These are phyloP conservation scores for Phallusia fumigata DNA, from an alignment of 23 tunicate species.

Conservation along the genomic window DNA sequence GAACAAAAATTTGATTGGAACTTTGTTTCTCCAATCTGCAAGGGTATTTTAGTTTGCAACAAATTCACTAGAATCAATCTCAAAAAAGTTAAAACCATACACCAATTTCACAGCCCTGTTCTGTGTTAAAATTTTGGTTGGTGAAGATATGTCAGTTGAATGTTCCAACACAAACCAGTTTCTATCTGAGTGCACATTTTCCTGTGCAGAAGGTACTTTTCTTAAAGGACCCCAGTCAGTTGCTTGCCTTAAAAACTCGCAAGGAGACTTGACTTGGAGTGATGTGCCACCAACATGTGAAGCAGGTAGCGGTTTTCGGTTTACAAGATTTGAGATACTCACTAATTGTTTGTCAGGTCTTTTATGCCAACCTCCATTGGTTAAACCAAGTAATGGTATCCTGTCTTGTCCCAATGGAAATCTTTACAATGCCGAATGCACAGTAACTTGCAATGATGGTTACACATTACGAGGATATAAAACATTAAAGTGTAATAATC, in stretches of 20 bases:
- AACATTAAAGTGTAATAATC: background rate
- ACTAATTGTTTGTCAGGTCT: background rate
- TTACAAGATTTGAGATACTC: background rate
- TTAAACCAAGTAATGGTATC: background rate
- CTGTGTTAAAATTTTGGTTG: background rate
- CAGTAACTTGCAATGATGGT: background rate
- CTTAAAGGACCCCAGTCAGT: background rate
- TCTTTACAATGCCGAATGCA: conserved; percentile 1
- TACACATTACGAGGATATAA: background rate
- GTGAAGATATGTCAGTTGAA: background rate
- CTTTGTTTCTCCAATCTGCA: background rate
- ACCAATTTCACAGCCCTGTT: background rate
- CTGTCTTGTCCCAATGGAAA: background rate
- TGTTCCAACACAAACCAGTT: background rate
- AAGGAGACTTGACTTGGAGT: background rate
- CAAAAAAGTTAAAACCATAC: too few relatives aligned
- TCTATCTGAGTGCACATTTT: background rate
- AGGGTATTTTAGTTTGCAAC: background rate
- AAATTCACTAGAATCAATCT: background rate
- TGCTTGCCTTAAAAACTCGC: background rate
- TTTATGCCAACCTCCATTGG: background rate
- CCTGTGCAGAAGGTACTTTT: background rate
- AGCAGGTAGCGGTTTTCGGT: background rate
- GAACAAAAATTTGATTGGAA: background rate
- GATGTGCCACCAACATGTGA: background rate